Evolutionary conservation across 2,797 vertebrate genomes (phyloP), one percentile per base, ranked within the genome.

Genomic region (Nannoperca australis): DNA sequence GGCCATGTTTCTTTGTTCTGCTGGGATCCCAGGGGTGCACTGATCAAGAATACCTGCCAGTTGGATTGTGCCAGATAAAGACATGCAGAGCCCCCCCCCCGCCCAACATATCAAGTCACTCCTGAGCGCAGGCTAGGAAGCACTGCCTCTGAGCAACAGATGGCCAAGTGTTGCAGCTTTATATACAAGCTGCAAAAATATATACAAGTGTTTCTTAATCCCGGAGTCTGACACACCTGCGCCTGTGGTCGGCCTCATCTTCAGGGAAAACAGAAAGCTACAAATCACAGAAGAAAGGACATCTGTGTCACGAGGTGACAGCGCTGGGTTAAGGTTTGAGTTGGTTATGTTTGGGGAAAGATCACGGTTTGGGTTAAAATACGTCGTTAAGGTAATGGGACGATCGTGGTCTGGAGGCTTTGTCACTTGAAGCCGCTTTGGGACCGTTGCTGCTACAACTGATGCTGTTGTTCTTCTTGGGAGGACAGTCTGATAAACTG

Each of bases 21-120:
- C 75, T 0, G 38, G 74, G 75, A 76, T 91, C 89, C 82, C 82
- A 44, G 4, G 80, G 79, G 87, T 77, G 79, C 68, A 5, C 80
- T 85, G 86, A 92, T 94, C 90, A 91, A 90, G 64, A 80, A 56
- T 51, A 84, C 86, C 82, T 88, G 88, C 81, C 89, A 90, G 84
- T 63, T 59, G 51, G 55, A 82, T 63, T 30, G 66, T 77, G 80
- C 65, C 67, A 81, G 81, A 90, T 85, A 73, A 89, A 92, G 78
- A 91, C 55, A 64, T 38, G 59, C 61, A 62, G 72, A 47, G 59
- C 10, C 59, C 42, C 6, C 36, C 34, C 10, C 59, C 42, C 6
- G 9, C 34, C 38, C 11, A 40, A 40, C 12, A 8, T 38, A 70
- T 55, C 42, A 44, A 85, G 66, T 65, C 8, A 22, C 59, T 74